These are phyloP conservation scores for Gryllus bimaculatus DNA, from an alignment of 1,140 invertebrate species.

Conservation along the genomic window DNA sequence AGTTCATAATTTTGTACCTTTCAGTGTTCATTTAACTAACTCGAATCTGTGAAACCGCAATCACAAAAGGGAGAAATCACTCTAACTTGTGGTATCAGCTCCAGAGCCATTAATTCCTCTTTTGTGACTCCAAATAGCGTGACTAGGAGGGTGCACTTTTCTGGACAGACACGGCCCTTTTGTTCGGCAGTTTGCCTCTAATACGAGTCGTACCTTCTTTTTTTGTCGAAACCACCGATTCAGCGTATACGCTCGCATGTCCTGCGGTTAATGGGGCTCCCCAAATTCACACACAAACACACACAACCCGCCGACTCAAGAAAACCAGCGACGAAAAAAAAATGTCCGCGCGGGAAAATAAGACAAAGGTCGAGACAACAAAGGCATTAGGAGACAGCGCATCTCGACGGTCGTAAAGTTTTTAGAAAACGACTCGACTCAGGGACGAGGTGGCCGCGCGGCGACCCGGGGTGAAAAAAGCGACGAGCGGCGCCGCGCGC, in stretches of 20 bases:
- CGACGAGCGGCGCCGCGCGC: neutral
- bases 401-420: neutral
- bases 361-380: slow-evolving; percentile 1
- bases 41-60: too few species aligned
- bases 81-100: too few species aligned
- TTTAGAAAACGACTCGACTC: neutral
- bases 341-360: neutral
- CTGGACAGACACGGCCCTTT: neutral
- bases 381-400: neutral
- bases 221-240: neutral
- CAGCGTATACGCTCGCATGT: neutral
- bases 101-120: too few species aligned
- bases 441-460: too few species aligned
- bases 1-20: too few species aligned
- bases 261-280: neutral
- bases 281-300: slow-evolving; percentile 1
- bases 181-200: neutral
- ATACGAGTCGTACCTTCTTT: neutral
- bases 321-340: neutral
- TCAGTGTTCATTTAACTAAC: too few species aligned
- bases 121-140: too few species aligned
- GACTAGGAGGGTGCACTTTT: neutral
- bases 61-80: too few species aligned
- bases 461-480: neutral
- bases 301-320: neutral